phyloP scores from a whole-genome alignment of 1,140 invertebrate species.

The Aricia agestis region DNA sequence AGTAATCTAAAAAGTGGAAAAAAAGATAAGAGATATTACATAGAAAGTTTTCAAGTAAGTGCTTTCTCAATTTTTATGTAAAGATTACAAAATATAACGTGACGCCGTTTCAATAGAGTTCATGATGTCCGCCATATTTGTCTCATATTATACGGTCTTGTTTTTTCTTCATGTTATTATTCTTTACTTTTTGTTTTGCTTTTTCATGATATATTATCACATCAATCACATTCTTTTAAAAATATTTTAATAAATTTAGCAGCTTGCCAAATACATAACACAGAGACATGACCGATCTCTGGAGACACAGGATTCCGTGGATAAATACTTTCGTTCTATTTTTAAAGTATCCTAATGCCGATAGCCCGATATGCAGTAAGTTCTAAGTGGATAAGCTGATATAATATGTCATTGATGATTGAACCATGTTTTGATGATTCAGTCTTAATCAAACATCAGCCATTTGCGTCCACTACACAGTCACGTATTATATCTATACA shows the following conservation, averaged over 20 bases:
- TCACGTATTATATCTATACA: not conserved
- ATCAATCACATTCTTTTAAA: not conserved
- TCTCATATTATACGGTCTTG: slow-evolving; percentile 49
- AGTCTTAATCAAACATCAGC: not conserved
- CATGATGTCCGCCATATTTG: slow-evolving; percentile 73
- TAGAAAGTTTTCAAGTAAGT: slow-evolving; percentile 73
- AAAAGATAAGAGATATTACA: slow-evolving; percentile 67
- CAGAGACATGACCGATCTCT: not conserved
- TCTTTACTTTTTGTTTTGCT: slow-evolving; percentile 28
- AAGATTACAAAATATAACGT: slow-evolving; percentile 38
- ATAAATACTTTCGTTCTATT: not conserved
- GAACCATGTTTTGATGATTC: not conserved
- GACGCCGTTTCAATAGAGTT: slow-evolving; percentile 71
- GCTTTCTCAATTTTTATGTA: slow-evolving; percentile 43
- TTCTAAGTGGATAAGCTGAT: not conserved
- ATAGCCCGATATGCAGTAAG: not conserved
- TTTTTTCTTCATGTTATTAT: slow-evolving; percentile 53
- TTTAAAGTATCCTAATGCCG: not conserved
- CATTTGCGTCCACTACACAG: not conserved
- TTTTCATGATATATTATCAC: slow-evolving; percentile 10
- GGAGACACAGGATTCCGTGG: not conserved
- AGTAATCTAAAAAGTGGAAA: slow-evolving; percentile 74
- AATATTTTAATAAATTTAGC: not conserved
- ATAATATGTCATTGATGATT: not conserved
- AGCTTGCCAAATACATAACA: not conserved